A percentile compares a stretch with the other conserved stretches of the same genome.
Conservation (phyloP, 2,888 invertebrate species). For the Cosmia pyralina region DNA sequence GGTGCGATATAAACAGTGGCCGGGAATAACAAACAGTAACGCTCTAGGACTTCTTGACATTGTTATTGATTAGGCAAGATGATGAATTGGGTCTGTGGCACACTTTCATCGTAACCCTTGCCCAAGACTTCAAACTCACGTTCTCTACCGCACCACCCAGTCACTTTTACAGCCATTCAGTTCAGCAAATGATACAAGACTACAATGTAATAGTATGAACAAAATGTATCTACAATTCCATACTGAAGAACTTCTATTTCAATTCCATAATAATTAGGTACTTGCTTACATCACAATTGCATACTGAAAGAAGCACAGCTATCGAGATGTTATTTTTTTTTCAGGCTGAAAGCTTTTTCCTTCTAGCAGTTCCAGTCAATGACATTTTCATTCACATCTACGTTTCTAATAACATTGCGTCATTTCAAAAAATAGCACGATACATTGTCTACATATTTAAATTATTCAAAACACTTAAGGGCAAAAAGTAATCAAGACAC, state of each 20-base stretch:
- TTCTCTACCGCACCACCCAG: background rate
- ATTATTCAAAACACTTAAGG: conserved; percentile 71
- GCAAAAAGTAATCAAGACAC: conserved; percentile 82
- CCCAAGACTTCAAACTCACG: background rate
- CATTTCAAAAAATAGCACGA: conserved; percentile 48
- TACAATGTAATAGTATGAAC: background rate
- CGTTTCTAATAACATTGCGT: conserved; percentile 39
- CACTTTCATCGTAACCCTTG: conserved; percentile 11
- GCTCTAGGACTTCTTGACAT: conserved; percentile 68
- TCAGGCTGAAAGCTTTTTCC: background rate
- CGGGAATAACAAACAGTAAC: conserved; percentile 83
- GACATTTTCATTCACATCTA: conserved; percentile 26
- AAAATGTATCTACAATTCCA: background rate
- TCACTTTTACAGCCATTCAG: background rate
- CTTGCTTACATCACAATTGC: background rate
- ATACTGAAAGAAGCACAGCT: background rate
- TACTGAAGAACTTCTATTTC: background rate
- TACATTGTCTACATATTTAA: conserved; percentile 59
- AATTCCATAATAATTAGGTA: background rate
- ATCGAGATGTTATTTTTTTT: background rate
- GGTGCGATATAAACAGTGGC: conserved; percentile 82
- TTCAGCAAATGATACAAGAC: background rate
- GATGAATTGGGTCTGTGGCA: conserved; percentile 61
- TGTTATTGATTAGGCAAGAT: conserved; percentile 69
- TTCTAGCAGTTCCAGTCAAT: conserved; percentile 22